A percentile compares a stretch with the other conserved stretches of the same genome.
phyloP scores from a whole-genome alignment of 1,140 invertebrate genomes.

The Trissolcus basalis region DNA sequence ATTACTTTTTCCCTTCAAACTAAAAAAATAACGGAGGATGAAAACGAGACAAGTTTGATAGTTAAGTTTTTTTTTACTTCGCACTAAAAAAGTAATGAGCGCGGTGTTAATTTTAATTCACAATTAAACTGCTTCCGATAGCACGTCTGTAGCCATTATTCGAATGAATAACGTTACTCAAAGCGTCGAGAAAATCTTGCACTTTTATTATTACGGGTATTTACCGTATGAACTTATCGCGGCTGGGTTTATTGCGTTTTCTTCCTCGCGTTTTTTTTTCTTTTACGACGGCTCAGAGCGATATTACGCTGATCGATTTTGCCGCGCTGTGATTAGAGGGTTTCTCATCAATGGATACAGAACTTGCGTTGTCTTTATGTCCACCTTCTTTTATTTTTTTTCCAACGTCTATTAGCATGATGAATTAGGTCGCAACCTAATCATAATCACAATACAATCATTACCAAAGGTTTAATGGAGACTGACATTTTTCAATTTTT shows the following conservation, averaged over 20 bases:
- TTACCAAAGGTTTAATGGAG: too few relatives aligned
- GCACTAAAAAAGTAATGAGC: neutral
- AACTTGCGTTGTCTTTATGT: neutral
- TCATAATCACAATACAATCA: too few relatives aligned
- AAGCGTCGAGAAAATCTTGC: constrained; percentile 19
- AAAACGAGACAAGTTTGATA: neutral
- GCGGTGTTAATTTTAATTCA: constrained; percentile 13
- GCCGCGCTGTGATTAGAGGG: constrained; percentile 11
- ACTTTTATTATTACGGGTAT: constrained; percentile 30
- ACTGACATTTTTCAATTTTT: too few relatives aligned
- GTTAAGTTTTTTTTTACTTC: neutral
- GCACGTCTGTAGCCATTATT: constrained; percentile 1
- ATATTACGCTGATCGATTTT: constrained; percentile 33
- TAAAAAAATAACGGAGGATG: neutral
- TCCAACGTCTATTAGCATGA: neutral
- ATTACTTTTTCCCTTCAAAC: too few relatives aligned
- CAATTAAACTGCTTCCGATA: constrained; percentile 2
- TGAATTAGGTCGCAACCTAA: too few relatives aligned
- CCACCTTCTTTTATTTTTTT: neutral
- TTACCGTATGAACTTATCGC: constrained; percentile 29
- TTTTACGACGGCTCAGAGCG: constrained; percentile 14
- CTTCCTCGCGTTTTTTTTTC: constrained; percentile 10
- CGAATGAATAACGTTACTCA: constrained; percentile 13
- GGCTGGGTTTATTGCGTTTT: constrained; percentile 24
- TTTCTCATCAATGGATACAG: constrained; percentile 3